Evolutionary conservation across 2,797 vertebrate genomes (phyloP).

Genomic region (Manis pentadactyla): DNA sequence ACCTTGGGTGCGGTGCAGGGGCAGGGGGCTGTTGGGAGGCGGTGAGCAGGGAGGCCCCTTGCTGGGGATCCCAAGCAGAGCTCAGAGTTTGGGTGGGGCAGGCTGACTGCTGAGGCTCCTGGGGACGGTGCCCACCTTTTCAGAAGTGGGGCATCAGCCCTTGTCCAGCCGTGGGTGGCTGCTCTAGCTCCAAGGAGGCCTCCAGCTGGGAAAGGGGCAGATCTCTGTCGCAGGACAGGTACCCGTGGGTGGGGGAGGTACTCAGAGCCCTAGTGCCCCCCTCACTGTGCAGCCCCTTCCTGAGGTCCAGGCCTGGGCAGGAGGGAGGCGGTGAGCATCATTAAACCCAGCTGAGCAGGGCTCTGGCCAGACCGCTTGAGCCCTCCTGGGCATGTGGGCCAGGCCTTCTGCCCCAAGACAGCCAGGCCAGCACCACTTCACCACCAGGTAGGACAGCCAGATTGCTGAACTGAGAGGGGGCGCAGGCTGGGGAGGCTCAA

Average conservation of each 20-base stretch:
- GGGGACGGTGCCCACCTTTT: not conserved
- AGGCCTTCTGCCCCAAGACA: not conserved
- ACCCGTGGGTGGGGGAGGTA: accelerated
- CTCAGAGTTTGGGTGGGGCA: no score
- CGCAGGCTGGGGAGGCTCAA: no score
- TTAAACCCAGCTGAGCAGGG: not conserved
- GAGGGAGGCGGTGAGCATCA: accelerated
- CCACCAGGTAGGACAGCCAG: no score
- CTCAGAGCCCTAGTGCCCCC: not conserved
- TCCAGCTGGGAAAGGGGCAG: not conserved
- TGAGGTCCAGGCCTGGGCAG: not conserved
- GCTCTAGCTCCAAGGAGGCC: accelerated
- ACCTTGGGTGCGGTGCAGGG: not conserved
- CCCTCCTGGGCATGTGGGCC: not conserved
- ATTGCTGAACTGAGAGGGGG: not conserved
- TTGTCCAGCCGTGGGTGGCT: not conserved
- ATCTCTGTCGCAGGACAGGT: not conserved
- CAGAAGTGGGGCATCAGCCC: not conserved
- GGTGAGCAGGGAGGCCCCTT: no score
- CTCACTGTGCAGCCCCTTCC: not conserved
- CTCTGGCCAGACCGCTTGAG: not conserved
- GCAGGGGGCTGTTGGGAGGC: no score
- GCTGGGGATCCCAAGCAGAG: no score
- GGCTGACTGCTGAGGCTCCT: not conserved
- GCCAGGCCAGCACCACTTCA: no score